Percentiles rank a stretch among this genome's conserved stretches.
Conservation (phyloP, 2,797 vertebrate species). For the Lepus townsendii region DNA sequence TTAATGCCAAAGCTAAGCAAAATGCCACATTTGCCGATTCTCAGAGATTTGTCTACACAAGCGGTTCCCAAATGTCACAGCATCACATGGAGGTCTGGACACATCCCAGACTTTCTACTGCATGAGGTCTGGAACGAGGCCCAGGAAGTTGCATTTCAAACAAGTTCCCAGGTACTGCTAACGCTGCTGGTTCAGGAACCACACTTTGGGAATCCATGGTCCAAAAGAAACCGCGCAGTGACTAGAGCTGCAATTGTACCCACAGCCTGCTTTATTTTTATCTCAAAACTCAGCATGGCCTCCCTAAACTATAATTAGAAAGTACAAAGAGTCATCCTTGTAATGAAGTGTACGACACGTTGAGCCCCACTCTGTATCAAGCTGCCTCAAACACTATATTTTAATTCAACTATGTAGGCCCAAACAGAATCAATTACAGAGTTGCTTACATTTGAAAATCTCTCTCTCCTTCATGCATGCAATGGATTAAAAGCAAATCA, state of each 20-base stretch:
- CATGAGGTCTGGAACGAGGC: neutral
- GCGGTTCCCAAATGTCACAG: neutral
- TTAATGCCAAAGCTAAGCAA: neutral
- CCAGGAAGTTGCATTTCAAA: neutral
- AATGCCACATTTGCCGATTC: neutral
- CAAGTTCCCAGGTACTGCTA: neutral
- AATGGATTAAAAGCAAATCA: neutral
- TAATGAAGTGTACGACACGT: neutral
- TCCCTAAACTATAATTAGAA: neutral
- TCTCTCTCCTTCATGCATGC: neutral
- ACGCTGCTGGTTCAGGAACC: neutral
- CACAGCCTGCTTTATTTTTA: neutral
- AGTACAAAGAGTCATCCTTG: neutral
- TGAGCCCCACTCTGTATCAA: neutral
- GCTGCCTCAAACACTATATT: neutral
- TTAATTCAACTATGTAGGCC: neutral
- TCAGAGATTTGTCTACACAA: neutral
- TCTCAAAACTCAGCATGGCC: neutral
- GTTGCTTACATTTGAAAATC: neutral
- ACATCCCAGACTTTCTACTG: neutral
- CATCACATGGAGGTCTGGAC: neutral
- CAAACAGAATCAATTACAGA: neutral
- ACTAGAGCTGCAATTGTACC: neutral
- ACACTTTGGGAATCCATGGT: neutral
- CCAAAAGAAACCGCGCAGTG: neutral